Base-by-base conservation (phyloP, 2,113 vertebrate species). In the Larimichthys polyactis region DNA sequence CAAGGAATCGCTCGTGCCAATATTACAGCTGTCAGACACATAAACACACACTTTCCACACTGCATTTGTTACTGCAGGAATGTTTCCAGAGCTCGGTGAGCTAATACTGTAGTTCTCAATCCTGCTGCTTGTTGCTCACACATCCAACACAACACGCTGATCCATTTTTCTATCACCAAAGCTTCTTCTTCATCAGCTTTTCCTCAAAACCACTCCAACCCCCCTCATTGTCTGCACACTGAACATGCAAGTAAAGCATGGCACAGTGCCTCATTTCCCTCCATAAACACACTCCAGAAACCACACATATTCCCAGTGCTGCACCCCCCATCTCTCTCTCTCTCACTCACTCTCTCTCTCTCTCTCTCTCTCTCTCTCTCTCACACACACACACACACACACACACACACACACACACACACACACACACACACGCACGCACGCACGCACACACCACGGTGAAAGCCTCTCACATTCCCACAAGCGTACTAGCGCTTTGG, bases 391-490 rank as follows among this genome's bases (percentile, higher is more conserved):
- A 24, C 24, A 24, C 24, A 24, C 24, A 24, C 24, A 24, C 24
- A 24, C 24, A 24, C 24, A 24, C 24, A 24, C 24, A 24, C 24
- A 27, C 46, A 19, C 20, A 22, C 32, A 46, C 44, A 3, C 79
- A 5, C 64, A 1, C 63, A 4, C 32, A 1, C 11, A 0, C 29
- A 1, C 52, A 16, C 58, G 9, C 58, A 27, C 69, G 19, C 60
- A 5, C 65, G 11, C 48, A 16, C 32, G 2, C 44, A 24, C 59
- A 29, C 48, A 27, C 27, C 27, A 51, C 63, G 11, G 64, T 24
- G 57, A 70, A 75, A 83, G 73, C 82, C 59, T 69, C 78, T 67
- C 82, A 27, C 87, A 83, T 88, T 90, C 84, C 79, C 83, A 86
- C 73, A 74, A 85, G 78, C 80, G 48, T 36, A 29, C 46, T 67